A percentile compares a stretch with the other conserved stretches of the same genome.
These are phyloP conservation scores for Heliconius sara DNA, from an alignment of 2,888 invertebrate genomes.

Conservation along the genomic window DNA sequence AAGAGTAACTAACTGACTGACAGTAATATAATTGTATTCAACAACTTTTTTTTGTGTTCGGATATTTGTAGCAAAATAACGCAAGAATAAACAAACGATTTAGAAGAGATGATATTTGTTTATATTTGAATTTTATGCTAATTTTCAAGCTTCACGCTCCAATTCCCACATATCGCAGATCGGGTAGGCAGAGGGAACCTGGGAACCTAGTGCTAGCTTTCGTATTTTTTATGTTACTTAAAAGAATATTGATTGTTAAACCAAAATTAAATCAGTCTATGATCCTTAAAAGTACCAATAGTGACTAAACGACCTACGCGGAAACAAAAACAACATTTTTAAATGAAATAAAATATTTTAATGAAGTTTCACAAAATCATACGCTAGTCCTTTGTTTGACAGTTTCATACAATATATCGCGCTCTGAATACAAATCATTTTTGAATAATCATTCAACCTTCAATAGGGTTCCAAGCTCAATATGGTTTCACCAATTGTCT, in stretches of 20 bases:
- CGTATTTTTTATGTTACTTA: too few relatives aligned
- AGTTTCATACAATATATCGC: slow-evolving; percentile 36
- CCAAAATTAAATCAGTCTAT: too few relatives aligned
- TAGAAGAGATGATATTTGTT: not conserved
- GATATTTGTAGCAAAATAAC: not conserved
- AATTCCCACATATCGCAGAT: too few relatives aligned
- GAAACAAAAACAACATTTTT: not conserved
- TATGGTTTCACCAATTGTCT: slow-evolving; percentile 44
- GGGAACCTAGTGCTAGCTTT: too few relatives aligned
- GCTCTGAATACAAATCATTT: slow-evolving; percentile 53
- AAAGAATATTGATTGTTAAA: not conserved
- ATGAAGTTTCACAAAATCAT: slow-evolving; percentile 20
- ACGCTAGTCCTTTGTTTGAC: slow-evolving; percentile 23
- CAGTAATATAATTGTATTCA: not conserved
- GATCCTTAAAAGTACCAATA: too few relatives aligned
- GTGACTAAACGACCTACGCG: not conserved
- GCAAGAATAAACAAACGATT: too few relatives aligned
- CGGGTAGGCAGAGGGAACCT: too few relatives aligned
- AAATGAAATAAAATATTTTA: slow-evolving; percentile 18
- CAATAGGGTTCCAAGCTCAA: slow-evolving; percentile 50
- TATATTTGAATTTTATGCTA: not conserved
- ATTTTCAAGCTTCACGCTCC: too few relatives aligned
- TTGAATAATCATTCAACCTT: slow-evolving; percentile 51
- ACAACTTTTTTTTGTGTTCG: not conserved
- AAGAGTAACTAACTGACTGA: not conserved